Conservation (phyloP, 1,140 invertebrate genomes). For the Uloborus diversus region DNA sequence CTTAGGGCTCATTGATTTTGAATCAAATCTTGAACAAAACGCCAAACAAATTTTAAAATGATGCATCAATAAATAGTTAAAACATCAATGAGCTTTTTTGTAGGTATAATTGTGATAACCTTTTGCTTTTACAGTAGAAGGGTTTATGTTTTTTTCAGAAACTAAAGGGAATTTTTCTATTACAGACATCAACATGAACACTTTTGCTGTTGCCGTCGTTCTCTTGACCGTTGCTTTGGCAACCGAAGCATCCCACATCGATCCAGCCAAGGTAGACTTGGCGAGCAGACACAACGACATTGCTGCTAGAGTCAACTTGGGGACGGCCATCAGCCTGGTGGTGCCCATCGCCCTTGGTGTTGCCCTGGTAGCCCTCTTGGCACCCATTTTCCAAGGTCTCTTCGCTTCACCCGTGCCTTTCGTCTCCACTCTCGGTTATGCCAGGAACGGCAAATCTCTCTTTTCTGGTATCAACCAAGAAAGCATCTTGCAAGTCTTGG, state of each 20-base stretch:
- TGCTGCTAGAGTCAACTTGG: constrained; percentile 28
- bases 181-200: constrained; percentile 7
- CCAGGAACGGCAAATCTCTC: constrained; percentile 35
- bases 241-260: background rate
- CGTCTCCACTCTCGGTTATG: constrained; percentile 20
- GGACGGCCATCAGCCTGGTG: constrained; percentile 36
- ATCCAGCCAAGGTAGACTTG: background rate
- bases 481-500: constrained; percentile 21
- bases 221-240: background rate
- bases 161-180: too few species aligned
- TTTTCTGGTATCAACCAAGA: constrained; percentile 47
- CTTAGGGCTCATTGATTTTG: too few species aligned
- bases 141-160: too few species aligned
- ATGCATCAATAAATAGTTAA: too few species aligned
- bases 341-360: constrained; percentile 40
- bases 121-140: too few species aligned
- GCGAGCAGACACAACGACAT: constrained; percentile 13
- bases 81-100: too few species aligned
- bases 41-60: too few species aligned
- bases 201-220: background rate
- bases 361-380: constrained; percentile 18
- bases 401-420: constrained; percentile 44
- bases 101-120: too few species aligned
- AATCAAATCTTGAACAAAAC: too few species aligned
- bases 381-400: constrained; percentile 29